phyloP scores from a whole-genome alignment of 1,140 invertebrate species.

The Coenobita brevimanus region DNA sequence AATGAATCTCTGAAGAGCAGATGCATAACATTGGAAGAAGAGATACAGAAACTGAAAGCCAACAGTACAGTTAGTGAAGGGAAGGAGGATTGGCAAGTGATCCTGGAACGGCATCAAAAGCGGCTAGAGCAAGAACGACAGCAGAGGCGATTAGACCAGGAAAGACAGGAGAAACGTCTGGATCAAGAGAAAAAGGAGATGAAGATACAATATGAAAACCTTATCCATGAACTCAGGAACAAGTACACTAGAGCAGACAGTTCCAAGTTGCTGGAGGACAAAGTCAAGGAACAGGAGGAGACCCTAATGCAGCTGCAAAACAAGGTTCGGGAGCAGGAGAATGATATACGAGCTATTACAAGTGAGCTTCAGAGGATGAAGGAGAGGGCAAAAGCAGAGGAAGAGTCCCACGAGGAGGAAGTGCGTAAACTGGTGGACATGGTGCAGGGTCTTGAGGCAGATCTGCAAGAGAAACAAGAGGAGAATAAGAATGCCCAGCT shows the following conservation, averaged over 20 bases:
- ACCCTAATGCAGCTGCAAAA: neutral
- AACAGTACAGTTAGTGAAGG: neutral
- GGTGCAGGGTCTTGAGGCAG: constrained; percentile 27
- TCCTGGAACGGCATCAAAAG: constrained; percentile 24
- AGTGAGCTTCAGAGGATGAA: constrained; percentile 5
- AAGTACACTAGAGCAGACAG: constrained; percentile 8
- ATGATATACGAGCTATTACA: neutral
- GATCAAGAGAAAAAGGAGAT: constrained; percentile 36
- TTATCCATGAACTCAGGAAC: constrained; percentile 16
- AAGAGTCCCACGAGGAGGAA: constrained; percentile 27
- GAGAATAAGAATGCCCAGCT: constrained; percentile 18
- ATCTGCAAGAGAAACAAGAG: constrained; percentile 47
- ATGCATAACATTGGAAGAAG: constrained; percentile 13
- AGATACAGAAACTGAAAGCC: neutral
- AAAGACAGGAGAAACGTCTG: constrained; percentile 22
- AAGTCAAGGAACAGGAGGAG: constrained; percentile 27
- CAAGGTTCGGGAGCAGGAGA: constrained; percentile 21
- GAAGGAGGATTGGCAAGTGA: neutral
- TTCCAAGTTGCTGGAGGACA: constrained; percentile 10
- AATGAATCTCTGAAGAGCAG: constrained; percentile 21
- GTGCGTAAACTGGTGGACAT: constrained; percentile 37
- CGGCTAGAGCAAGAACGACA: too few relatives aligned
- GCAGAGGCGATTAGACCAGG: constrained; percentile 8
- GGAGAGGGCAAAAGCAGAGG: neutral
- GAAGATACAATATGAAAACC: constrained; percentile 9